Conservation (phyloP, 2,888 invertebrate genomes). For the Calameuta pallipes region DNA sequence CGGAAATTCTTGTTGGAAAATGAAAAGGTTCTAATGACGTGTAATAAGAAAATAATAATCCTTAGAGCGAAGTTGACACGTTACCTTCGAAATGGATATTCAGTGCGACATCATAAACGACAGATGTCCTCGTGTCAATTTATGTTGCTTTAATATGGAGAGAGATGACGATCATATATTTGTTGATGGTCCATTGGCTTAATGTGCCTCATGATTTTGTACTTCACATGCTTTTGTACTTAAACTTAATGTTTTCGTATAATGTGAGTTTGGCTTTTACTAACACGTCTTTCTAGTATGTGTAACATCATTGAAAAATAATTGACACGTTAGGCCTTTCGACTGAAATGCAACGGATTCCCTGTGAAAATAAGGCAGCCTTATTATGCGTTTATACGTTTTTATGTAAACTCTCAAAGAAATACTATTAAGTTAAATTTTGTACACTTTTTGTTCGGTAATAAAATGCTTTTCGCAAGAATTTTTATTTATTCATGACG, state of each 20-base stretch:
- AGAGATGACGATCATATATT: not conserved
- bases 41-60: not conserved
- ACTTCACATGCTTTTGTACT: not conserved
- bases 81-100: not conserved
- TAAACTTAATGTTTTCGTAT: not conserved
- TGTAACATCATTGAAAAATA: not conserved
- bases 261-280: not conserved
- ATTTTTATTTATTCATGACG: not conserved
- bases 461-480: conserved; percentile 19
- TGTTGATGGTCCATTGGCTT: not conserved
- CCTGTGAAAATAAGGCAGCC: conserved; percentile 21
- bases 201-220: not conserved
- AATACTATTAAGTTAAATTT: conserved; percentile 24
- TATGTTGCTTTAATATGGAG: not conserved
- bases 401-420: conserved; percentile 22
- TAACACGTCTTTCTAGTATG: not conserved
- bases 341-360: not conserved
- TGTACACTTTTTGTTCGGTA: conserved; percentile 39
- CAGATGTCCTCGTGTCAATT: not conserved
- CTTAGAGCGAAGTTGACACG: not conserved
- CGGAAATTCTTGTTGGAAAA: not conserved
- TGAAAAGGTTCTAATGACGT: not conserved
- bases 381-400: conserved; percentile 26
- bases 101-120: not conserved
- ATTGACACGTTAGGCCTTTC: not conserved